Evolutionary conservation across 2,797 vertebrate species (phyloP).

Genomic region (Platalea minor): DNA sequence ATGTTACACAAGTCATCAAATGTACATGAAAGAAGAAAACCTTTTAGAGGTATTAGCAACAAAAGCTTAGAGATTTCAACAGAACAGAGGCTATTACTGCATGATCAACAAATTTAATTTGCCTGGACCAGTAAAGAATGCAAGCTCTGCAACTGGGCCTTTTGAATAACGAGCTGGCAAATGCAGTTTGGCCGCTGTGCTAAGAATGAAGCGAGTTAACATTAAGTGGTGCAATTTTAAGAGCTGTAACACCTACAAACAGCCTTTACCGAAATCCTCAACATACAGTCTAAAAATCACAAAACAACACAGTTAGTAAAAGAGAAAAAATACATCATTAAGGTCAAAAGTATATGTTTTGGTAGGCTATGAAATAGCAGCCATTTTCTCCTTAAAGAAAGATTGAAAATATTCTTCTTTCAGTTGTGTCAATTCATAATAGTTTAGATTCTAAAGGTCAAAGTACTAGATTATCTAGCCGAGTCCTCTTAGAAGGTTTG

Average conservation of each 20-base stretch:
- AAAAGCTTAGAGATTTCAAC: conserved; percentile 29
- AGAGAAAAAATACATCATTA: background rate
- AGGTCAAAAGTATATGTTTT: background rate
- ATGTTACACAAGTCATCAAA: background rate
- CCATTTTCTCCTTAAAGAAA: background rate
- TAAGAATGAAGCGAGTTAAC: background rate
- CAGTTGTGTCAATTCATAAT: background rate
- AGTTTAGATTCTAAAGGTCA: background rate
- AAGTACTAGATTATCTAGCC: background rate
- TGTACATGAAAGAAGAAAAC: background rate
- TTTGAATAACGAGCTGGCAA: conserved; percentile 49
- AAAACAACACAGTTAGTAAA: background rate
- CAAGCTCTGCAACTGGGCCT: conserved; percentile 23
- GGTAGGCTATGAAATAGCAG: background rate
- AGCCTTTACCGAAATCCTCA: background rate
- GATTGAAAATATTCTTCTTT: background rate
- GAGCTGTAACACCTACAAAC: background rate
- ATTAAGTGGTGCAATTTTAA: background rate
- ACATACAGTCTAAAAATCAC: background rate
- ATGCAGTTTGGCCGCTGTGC: background rate
- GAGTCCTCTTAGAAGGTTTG: background rate
- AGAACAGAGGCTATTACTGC: conserved; percentile 28
- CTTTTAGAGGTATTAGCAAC: background rate
- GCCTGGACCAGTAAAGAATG: background rate
- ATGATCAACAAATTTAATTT: conserved; percentile 52